A percentile compares a stretch with the other conserved stretches of the same genome.
Conservation (phyloP, 2,888 invertebrate genomes). For the Caenorhabditis sp. region DNA sequence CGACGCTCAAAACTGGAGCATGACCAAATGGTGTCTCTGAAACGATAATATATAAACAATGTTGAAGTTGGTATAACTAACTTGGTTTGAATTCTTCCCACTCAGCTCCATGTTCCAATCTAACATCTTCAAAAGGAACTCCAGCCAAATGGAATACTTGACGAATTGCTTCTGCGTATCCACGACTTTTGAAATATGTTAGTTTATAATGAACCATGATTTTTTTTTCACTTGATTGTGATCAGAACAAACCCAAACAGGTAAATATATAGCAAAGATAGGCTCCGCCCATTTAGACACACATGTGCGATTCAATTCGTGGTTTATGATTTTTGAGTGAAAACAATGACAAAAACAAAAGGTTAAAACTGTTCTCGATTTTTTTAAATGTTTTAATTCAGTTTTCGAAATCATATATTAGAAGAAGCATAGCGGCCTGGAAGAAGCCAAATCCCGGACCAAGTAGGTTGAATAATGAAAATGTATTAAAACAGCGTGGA, state of each 20-base stretch:
- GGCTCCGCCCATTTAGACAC: background rate
- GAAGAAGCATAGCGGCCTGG: no score
- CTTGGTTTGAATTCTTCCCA: slow-evolving; percentile 15
- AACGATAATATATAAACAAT: background rate
- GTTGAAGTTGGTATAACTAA: background rate
- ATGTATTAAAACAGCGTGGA: no score
- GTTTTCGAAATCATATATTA: no score
- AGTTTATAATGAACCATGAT: slow-evolving; percentile 10
- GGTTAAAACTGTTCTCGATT: no score
- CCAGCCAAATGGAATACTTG: slow-evolving; percentile 5
- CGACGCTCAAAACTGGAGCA: slow-evolving; percentile 41
- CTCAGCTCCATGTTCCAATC: background rate
- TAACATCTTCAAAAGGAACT: slow-evolving; percentile 11
- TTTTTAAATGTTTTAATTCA: no score
- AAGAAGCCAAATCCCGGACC: no score
- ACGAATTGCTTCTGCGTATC: slow-evolving; percentile 4
- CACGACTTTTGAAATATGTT: slow-evolving; percentile 7
- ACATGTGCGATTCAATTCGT: no score
- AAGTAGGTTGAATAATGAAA: no score
- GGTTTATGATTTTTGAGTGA: no score
- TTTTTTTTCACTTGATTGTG: no score
- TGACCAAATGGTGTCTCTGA: slow-evolving; percentile 41
- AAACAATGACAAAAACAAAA: no score
- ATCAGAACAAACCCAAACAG: no score
- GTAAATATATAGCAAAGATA: background rate